Conservation (phyloP, 2,888 invertebrate species). For the Caprella mutica region DNA sequence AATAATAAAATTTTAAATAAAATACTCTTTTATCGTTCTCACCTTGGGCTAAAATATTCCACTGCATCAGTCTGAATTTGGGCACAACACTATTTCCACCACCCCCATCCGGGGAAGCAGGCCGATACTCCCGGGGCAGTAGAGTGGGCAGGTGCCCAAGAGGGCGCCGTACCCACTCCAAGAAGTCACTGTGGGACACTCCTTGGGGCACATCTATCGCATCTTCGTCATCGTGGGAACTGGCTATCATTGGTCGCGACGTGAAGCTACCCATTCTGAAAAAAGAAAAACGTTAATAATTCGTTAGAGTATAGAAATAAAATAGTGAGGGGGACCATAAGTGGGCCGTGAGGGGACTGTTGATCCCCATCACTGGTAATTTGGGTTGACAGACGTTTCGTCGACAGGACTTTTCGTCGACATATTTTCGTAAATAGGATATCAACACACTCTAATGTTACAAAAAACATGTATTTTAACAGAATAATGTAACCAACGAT, state of each 20-base stretch:
- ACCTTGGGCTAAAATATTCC: conserved; percentile 63
- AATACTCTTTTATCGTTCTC: conserved; percentile 33
- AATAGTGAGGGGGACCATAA: no score
- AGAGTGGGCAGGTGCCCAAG: conserved; percentile 44
- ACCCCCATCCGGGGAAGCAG: not conserved
- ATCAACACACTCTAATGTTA: no score
- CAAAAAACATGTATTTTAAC: no score
- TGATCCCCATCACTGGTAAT: no score
- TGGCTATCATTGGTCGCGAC: conserved; percentile 53
- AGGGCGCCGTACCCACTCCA: conserved; percentile 48
- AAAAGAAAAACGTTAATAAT: conserved; percentile 33
- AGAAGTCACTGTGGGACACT: conserved; percentile 43
- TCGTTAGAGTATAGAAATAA: no score
- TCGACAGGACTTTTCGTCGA: no score
- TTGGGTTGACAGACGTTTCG: no score
- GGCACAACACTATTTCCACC: conserved; percentile 32
- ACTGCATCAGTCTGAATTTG: conserved; percentile 52
- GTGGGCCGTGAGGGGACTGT: no score
- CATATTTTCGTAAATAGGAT: no score
- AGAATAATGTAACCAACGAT: no score
- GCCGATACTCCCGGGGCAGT: conserved; percentile 35
- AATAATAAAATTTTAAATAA: not conserved
- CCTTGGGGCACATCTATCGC: conserved; percentile 43
- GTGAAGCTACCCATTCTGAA: conserved; percentile 62
- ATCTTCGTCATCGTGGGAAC: conserved; percentile 52